Base-by-base conservation (phyloP, 2,113 vertebrate species). In the Cynocephalus volans region DNA sequence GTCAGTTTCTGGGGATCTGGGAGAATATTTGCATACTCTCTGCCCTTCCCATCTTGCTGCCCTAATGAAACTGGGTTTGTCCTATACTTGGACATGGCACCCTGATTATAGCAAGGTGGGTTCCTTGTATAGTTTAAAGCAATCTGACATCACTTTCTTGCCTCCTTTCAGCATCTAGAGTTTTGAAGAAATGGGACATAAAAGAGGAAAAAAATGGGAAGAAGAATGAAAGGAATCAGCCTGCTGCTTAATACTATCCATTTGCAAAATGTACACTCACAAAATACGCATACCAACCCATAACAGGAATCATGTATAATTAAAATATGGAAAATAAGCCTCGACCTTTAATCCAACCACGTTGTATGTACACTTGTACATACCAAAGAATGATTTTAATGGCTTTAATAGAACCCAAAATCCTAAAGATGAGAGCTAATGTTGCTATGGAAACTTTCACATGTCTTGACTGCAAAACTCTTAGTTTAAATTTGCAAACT, bases 361-460 rank as follows among this genome's bases (percentile, higher is more conserved):
- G 24, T 50, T 56, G 65, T 76, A 31, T 77, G 77, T 62, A 84
- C 81, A 77, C 75, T 62, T 87, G 69, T 80, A 80, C 82, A 21
- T 58, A 94, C 72, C 52, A 88, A 86, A 97, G 95, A 76, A 92
- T 41, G 88, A 87, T 77, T 97, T 92, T 95, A 97, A 97, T 97
- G 97, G 95, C 87, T 97, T 98, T 97, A 98, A 96, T 97, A 96
- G 97, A 91, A 93, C 87, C 85, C 90, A 96, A 97, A 97, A 97
- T 93, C 96, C 95, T 97, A 84, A 97, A 96, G 98, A 98, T 92
- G 95, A 96, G 97, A 97, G 95, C 95, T 98, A 97, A 98, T 98
- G 98, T 98, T 98, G 98, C 98, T 96, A 98, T 98, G 98, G 98
- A 97, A 97, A 98, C 98, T 88, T 97, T 96, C 79, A 81, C 97